Base-by-base conservation (phyloP, 1,140 invertebrate species). In the Heliconius melpomene region DNA sequence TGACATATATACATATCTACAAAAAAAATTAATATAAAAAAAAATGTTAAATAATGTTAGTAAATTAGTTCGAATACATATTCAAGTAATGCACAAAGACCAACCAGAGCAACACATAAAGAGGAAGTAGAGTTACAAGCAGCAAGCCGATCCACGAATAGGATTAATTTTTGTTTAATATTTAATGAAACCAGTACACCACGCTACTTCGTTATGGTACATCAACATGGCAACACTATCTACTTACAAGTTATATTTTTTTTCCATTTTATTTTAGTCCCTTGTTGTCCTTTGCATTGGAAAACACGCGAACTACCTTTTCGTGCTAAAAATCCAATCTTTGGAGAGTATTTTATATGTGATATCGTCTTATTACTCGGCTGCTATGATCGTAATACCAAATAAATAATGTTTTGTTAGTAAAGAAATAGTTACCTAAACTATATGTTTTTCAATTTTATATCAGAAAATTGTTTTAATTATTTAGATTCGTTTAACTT, bases 271-370 rank as follows among this genome's bases (percentile, higher is more conserved):
- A 6, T 82, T 75, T 81, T 46, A 52, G 81, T 83, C 91, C 90
- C 89, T 81, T 81, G 88, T 52, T 77, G 86, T 87, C 86, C 89
- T 50, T 82, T 40, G 87, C 92, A 94, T 83, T 81, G 73, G 86
- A 86, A 89, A 84, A 83, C 84, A 82, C 36, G 36, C 6, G 78
- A 82, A 78, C 81, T 90, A 90, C 82, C 88, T 74, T 85, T 81
- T 90, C 81, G 89, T 84, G 89, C 80, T 90, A 91, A 83, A 89
- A 89, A 93, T 89, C 92, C 92, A 90, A 94, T 93, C 88, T 92
- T 93, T 89, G 91, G 86, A 80, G 88, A 90, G 81, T 85, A 92
- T 80, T 82, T 85, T 88, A 87, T 75, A 86, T 79, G 82, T 79
- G 88, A 85, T 90, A 84, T 78, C 88, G 82, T 86, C 88, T 90